Base-by-base conservation (phyloP, 2,888 invertebrate species). In the Tenthredo mesomela region DNA sequence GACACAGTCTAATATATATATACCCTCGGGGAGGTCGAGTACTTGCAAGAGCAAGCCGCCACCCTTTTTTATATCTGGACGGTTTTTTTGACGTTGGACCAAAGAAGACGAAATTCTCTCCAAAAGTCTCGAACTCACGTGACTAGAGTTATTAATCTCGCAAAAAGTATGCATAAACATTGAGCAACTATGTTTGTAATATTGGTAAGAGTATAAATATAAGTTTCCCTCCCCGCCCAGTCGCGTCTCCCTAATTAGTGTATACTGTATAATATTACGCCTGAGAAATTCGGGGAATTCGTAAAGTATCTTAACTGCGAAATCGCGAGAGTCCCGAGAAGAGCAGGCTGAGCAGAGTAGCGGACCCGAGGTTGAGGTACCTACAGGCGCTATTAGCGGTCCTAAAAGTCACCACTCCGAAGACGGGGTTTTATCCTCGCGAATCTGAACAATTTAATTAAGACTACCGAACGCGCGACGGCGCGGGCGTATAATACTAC, bases 391-490 rank as follows among this genome's bases (percentile, higher is more conserved):
- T 25, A 61, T 61, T 61, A 61, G 61, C 61, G 67, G 67, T 67
- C 67, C 67, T 33, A 67, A 61, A 29, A 61, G 67, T 67, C 29
- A 67, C 33, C 33, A 33, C 33, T 33, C 33, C 25, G 18, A 67
- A 33, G 67, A 67, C 15, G 15, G 33, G 67, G 67, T 67, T 67
- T 33, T 33, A 67, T 67, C 33, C 67, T 33, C 4, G 71, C 43
- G 71, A 40, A 37, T 73, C 71, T 73, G 12, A 43, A 43, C 40
- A 25, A 73, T 73, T 73, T 21, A 73, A 73, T 73, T 43, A 21
- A 40, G 40, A 71, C 21, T 21, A 10, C 37, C 40, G 1, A 71
- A 73, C 18, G 71, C 71, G 12, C 43, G 21, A 43, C 71, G 71
- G 71, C 71, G 7, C 0, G 3, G 33, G 37, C 37, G 7, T 37